A percentile compares a stretch with the other conserved stretches of the same genome.
phyloP scores from a whole-genome alignment of 2,113 vertebrate genomes.

The Nothocercus julius region DNA sequence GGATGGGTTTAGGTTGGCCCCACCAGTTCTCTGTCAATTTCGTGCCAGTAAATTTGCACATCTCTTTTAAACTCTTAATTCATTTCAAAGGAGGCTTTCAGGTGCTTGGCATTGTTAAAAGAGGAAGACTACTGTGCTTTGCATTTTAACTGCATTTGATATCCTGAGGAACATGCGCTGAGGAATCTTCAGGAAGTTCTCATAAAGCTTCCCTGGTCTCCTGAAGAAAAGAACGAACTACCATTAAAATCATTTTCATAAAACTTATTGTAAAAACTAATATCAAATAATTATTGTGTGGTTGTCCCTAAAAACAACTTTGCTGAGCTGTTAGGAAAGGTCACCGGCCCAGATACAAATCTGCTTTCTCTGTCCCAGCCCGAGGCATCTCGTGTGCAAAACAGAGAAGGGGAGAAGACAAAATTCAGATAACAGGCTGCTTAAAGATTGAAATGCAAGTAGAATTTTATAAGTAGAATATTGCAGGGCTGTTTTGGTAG shows the following conservation, averaged over 20 bases:
- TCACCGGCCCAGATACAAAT: not conserved
- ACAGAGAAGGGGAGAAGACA: not conserved
- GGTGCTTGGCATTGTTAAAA: not conserved
- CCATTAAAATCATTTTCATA: not conserved
- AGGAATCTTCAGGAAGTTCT: not conserved
- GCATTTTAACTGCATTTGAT: not conserved
- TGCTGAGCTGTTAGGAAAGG: not conserved
- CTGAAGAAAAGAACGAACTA: not conserved
- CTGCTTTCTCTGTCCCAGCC: not conserved
- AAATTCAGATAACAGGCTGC: not conserved
- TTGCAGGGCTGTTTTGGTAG: not conserved
- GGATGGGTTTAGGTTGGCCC: not conserved
- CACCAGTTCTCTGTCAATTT: not conserved
- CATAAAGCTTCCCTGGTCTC: not conserved
- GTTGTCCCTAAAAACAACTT: not conserved
- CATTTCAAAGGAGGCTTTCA: not conserved
- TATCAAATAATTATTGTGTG: not conserved
- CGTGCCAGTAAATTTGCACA: not conserved
- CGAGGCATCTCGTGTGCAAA: fast-evolving
- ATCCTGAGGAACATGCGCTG: not conserved
- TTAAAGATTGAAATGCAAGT: not conserved
- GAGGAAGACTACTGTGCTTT: not conserved
- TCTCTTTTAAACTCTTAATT: not conserved
- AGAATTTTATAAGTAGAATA: not conserved
- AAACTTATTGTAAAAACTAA: not conserved